A percentile compares a stretch with the other conserved stretches of the same genome.
Conservation (phyloP, 1,140 invertebrate genomes). For the Sycophila sp. region DNA sequence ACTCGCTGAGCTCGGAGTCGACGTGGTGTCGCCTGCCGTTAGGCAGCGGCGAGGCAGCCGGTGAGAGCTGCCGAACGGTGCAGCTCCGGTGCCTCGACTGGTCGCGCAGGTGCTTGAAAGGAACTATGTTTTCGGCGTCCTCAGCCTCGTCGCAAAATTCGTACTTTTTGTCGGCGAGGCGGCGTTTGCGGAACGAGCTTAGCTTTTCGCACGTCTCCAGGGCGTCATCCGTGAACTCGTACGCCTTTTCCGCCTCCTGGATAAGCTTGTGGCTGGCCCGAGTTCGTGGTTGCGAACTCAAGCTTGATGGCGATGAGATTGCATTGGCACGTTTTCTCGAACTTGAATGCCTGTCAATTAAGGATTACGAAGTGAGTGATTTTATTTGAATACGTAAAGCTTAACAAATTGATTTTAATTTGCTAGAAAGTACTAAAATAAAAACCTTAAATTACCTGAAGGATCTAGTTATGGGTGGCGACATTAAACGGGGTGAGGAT, state of each 20-base stretch:
- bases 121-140: conserved; percentile 85
- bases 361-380: not conserved
- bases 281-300: conserved; percentile 52
- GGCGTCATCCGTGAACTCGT: conserved; percentile 85
- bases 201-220: conserved; percentile 84
- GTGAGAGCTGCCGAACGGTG: conserved; percentile 57
- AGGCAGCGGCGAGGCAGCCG: conserved; percentile 55
- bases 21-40: conserved; percentile 54
- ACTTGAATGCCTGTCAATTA: conserved; percentile 50
- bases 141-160: conserved; percentile 83
- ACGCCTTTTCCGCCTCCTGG: conserved; percentile 77
- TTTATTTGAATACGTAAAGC: too few species aligned
- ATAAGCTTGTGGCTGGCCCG: conserved; percentile 59
- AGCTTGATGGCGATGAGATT: conserved; percentile 57
- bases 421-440: too few species aligned
- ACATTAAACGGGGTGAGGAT: conserved; percentile 59
- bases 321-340: conserved; percentile 53
- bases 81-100: conserved; percentile 57
- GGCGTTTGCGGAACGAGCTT: conserved; percentile 80
- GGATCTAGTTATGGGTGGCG: conserved; percentile 55
- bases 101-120: conserved; percentile 71
- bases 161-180: conserved; percentile 90
- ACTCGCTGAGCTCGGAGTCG: conserved; percentile 64
- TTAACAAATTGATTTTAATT: too few species aligned
- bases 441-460: conserved; percentile 43